Percentiles rank a stretch among this genome's conserved stretches.
phyloP scores from a whole-genome alignment of 2,113 vertebrate species.

The Todiramphus saurophagus region DNA sequence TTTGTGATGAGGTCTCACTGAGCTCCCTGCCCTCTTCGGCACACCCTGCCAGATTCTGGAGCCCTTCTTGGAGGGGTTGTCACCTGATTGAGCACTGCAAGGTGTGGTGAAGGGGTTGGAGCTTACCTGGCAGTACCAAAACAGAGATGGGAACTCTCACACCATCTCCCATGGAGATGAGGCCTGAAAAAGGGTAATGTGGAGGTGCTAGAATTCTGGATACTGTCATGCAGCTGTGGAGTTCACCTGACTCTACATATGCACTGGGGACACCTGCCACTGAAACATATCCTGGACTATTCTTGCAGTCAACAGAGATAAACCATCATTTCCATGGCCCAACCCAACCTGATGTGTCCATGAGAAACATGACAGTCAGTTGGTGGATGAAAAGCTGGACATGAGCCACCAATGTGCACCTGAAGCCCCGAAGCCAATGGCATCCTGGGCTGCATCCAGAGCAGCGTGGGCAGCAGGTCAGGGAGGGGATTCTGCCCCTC shows the following conservation, averaged over 20 bases:
- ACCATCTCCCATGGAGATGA: rapidly evolving
- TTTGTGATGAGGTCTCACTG: background rate
- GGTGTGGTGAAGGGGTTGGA: background rate
- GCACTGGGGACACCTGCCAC: background rate
- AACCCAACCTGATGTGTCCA: background rate
- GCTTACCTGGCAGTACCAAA: background rate
- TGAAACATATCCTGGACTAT: background rate
- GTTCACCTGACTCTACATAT: background rate
- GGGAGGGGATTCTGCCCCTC: too few species aligned
- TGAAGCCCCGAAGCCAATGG: too few species aligned
- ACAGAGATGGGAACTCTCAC: background rate
- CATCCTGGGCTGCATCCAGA: too few species aligned
- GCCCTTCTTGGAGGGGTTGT: background rate
- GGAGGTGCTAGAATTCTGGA: background rate
- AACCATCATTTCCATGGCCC: background rate
- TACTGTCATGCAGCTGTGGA: too few species aligned
- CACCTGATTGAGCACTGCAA: background rate
- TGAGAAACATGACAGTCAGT: too few species aligned
- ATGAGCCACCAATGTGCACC: too few species aligned
- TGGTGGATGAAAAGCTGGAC: too few species aligned
- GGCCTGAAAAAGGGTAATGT: background rate
- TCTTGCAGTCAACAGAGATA: background rate
- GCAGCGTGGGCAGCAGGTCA: too few species aligned
- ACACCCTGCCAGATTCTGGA: background rate
- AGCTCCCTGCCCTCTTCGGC: background rate